Evolutionary conservation across 2,888 invertebrate genomes (phyloP).

Genomic region (Eupithecia abbreviata): DNA sequence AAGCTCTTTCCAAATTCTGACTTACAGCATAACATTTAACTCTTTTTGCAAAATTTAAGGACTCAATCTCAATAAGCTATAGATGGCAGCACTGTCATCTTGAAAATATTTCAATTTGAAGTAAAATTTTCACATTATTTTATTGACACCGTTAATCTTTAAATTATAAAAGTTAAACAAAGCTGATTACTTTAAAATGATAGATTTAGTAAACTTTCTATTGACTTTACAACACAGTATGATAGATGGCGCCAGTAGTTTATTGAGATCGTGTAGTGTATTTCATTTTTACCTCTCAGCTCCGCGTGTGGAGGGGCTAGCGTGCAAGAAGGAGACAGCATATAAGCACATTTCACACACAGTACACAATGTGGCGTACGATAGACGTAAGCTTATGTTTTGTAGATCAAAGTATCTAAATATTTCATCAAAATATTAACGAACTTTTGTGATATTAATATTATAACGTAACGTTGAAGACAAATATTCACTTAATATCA

Average conservation of each 20-base stretch:
- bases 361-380: conserved; percentile 7
- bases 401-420: too few species aligned
- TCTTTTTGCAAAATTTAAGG: neutral
- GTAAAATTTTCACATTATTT: neutral
- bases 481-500: too few species aligned
- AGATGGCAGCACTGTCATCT: neutral
- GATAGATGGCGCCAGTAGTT: conserved; percentile 12
- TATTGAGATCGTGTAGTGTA: conserved; percentile 41
- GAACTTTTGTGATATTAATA: neutral
- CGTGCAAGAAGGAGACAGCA: conserved; percentile 80
- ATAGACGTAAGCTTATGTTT: neutral
- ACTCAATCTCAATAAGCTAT: conserved; percentile 11
- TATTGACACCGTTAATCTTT: neutral
- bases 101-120: neutral
- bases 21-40: neutral
- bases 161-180: too few species aligned
- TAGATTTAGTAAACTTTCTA: neutral
- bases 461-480: neutral
- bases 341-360: conserved; percentile 66
- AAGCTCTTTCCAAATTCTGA: neutral
- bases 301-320: conserved; percentile 83
- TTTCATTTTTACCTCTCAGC: conserved; percentile 82
- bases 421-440: too few species aligned
- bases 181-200: neutral
- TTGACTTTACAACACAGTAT: neutral